Conservation (phyloP, 2,888 invertebrate genomes). For the Ischnus inquisitorius region DNA sequence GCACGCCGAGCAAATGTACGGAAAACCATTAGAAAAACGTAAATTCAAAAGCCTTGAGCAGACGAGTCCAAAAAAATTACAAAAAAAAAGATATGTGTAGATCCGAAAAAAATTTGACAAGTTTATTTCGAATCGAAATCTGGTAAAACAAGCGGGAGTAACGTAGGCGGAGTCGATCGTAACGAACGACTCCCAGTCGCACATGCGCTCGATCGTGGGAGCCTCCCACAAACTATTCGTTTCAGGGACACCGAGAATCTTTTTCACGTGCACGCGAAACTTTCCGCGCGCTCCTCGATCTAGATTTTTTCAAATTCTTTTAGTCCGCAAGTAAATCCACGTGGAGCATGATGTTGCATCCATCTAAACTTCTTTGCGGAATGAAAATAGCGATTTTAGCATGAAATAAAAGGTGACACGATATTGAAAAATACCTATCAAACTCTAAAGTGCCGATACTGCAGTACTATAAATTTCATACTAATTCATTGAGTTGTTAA, state of each 20-base stretch:
- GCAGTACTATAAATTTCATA: no score
- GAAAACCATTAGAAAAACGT: no score
- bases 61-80: no score
- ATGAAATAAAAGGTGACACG: not conserved
- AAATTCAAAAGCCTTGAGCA: no score
- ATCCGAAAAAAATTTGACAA: not conserved
- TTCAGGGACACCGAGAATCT: slow-evolving; percentile 6
- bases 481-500: no score
- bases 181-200: slow-evolving; percentile 73
- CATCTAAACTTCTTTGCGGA: no score
- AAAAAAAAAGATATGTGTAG: not conserved
- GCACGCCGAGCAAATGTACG: no score
- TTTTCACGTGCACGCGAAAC: slow-evolving; percentile 38
- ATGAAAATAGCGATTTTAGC: no score
- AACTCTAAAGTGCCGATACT: no score
- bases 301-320: not conserved
- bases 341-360: no score
- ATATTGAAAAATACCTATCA: not conserved
- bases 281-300: not conserved
- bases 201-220: slow-evolving; percentile 79
- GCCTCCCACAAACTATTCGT: slow-evolving; percentile 76
- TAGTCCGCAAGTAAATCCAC: not conserved
- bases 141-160: slow-evolving; percentile 55
- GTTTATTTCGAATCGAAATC: slow-evolving; percentile 2
- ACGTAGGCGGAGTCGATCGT: slow-evolving; percentile 81